Evolutionary conservation across 2,888 invertebrate species (phyloP).

Genomic region (Lasius platythorax): DNA sequence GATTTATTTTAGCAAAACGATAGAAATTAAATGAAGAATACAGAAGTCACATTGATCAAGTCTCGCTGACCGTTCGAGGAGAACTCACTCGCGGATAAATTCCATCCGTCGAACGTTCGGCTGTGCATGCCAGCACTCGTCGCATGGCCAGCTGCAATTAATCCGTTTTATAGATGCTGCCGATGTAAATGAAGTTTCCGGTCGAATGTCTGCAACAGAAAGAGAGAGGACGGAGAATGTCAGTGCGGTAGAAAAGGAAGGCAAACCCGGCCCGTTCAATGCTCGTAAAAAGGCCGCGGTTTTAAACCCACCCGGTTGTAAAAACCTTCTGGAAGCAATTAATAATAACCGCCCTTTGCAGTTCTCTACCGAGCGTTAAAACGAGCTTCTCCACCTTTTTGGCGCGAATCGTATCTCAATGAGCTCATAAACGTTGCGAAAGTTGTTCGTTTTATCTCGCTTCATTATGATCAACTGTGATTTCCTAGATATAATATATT

Average conservation of each 20-base stretch:
- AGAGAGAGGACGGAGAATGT: conserved; percentile 12
- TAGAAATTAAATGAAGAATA: not conserved
- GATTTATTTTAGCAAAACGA: not conserved
- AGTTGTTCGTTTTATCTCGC: conserved; percentile 2
- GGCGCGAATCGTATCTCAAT: conserved; percentile 26
- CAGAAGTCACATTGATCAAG: not conserved
- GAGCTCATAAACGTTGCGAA: conserved; percentile 22
- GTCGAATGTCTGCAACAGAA: conserved; percentile 57
- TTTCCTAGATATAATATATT: not conserved
- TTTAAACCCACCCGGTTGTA: conserved; percentile 65
- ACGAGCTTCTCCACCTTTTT: conserved; percentile 36
- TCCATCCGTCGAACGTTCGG: conserved; percentile 62
- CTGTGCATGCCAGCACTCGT: conserved; percentile 58
- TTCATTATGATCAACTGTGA: not conserved
- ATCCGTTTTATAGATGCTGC: conserved; percentile 77
- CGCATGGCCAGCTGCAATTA: conserved; percentile 71
- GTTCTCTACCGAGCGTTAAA: conserved; percentile 63
- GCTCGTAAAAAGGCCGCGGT: conserved; percentile 73
- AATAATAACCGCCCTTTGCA: conserved; percentile 69
- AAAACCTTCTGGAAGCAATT: conserved; percentile 68
- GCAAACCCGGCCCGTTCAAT: conserved; percentile 63
- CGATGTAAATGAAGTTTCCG: conserved; percentile 76
- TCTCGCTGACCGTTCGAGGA: not conserved
- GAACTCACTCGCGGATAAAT: conserved; percentile 59
- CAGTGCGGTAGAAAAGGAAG: conserved; percentile 15